A percentile compares a stretch with the other conserved stretches of the same genome.
Evolutionary conservation across 1,140 invertebrate genomes (phyloP).

Genomic region (Lepidostoma basale): DNA sequence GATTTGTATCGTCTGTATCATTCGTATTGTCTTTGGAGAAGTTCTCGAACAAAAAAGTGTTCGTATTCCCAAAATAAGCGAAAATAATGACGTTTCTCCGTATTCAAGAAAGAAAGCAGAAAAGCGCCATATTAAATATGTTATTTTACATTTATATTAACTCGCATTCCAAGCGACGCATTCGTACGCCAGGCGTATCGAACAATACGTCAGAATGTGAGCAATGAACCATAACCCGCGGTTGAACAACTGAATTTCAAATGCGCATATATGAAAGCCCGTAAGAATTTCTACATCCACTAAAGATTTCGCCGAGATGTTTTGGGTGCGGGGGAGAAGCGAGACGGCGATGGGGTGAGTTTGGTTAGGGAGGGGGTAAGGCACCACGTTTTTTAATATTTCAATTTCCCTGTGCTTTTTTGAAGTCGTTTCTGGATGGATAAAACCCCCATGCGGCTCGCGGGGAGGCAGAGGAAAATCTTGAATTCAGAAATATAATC

Average conservation of each 20-base stretch:
- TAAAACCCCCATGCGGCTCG: constrained; percentile 36
- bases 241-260: constrained; percentile 37
- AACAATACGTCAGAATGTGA: constrained; percentile 37
- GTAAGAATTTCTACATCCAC: constrained; percentile 22
- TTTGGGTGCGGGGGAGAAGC: background rate
- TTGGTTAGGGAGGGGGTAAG: constrained; percentile 4
- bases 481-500: background rate
- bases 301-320: constrained; percentile 30
- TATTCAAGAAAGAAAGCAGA: constrained; percentile 4
- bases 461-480: constrained; percentile 8
- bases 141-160: constrained; percentile 33
- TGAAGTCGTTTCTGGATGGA: constrained; percentile 43
- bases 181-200: constrained; percentile 25
- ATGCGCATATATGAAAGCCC: constrained; percentile 9
- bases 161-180: constrained; percentile 33
- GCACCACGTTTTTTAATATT: constrained; percentile 46
- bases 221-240: constrained; percentile 33
- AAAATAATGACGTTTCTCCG: constrained; percentile 15
- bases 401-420: constrained; percentile 45
- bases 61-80: background rate
- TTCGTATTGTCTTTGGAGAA: too few relatives aligned
- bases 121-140: constrained; percentile 27
- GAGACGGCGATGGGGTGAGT: background rate
- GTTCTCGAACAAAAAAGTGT: background rate
- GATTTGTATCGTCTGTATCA: too few relatives aligned